Percentiles rank a stretch among this genome's conserved stretches.
Conservation (phyloP, 2,113 vertebrate genomes). For the Seriola quinqueradiata region DNA sequence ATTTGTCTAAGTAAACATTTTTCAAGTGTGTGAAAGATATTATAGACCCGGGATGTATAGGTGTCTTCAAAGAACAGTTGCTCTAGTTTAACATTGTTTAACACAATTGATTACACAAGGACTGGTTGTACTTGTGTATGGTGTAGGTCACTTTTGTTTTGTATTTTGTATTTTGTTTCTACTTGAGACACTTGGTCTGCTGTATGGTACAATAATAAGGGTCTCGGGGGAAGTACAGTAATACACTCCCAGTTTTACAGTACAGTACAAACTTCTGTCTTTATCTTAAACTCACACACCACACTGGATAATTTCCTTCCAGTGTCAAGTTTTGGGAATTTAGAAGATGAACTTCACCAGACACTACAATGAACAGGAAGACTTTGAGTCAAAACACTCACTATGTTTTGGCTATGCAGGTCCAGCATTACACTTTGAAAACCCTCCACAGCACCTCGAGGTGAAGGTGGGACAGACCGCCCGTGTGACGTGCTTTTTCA, state of each 20-base stretch:
- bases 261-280: conserved; percentile 10
- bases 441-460: conserved; percentile 72
- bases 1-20: conserved; percentile 26
- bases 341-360: not conserved
- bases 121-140: conserved; percentile 46
- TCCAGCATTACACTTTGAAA: conserved; percentile 71
- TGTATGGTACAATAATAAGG: conserved; percentile 30
- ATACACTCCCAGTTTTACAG: not conserved
- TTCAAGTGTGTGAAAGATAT: not conserved
- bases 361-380: not conserved
- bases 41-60: not conserved
- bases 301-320: conserved; percentile 38
- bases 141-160: conserved; percentile 24
- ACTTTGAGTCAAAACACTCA: not conserved
- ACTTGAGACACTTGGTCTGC: conserved; percentile 33
- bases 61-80: not conserved
- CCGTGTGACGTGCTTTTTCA: conserved; percentile 77
- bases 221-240: not conserved
- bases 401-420: conserved; percentile 59
- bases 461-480: conserved; percentile 76
- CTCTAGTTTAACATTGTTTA: conserved; percentile 17
- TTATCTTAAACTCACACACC: conserved; percentile 42
- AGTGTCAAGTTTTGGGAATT: not conserved
- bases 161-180: conserved; percentile 57
- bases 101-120: conserved; percentile 33